Evolutionary conservation across 1,140 invertebrate genomes (phyloP).

Genomic region (Pogonognathellus flavescens): DNA sequence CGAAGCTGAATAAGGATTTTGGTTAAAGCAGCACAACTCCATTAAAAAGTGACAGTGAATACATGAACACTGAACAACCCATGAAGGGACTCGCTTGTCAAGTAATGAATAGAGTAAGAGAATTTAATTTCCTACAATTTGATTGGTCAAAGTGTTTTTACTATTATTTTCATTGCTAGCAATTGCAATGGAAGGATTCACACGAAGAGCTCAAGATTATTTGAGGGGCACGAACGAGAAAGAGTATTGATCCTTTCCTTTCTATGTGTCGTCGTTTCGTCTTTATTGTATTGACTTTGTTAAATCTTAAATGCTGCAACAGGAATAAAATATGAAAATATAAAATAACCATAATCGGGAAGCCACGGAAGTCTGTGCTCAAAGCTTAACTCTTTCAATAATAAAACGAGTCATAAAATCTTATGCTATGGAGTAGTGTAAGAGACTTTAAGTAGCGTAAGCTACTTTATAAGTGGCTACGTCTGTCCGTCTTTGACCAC

Average conservation of each 20-base stretch:
- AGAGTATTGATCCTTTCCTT: constrained; percentile 15
- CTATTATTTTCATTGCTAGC: neutral
- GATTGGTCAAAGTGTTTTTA: neutral
- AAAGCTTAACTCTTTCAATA: constrained; percentile 3
- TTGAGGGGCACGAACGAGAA: constrained; percentile 17
- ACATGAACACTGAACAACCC: too few species aligned
- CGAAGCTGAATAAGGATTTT: too few species aligned
- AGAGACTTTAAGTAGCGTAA: too few species aligned
- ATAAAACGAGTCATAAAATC: constrained; percentile 27
- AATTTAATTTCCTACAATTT: neutral
- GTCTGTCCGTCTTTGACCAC: too few species aligned
- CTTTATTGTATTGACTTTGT: neutral
- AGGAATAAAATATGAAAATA: constrained; percentile 13
- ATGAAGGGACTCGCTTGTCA: too few species aligned
- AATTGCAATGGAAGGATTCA: neutral
- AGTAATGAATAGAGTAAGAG: too few species aligned
- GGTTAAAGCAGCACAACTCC: too few species aligned
- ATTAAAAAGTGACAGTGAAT: too few species aligned
- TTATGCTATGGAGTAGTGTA: too few species aligned
- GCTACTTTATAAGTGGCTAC: too few species aligned
- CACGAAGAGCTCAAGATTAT: neutral
- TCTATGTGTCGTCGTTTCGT: constrained; percentile 2
- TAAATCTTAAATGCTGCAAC: too few species aligned
- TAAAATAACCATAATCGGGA: neutral
- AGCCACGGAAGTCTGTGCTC: neutral